A percentile compares a stretch with the other conserved stretches of the same genome.
These are phyloP conservation scores for Drosophila carrolli DNA, from an alignment of 1,140 invertebrate species.

Conservation along the genomic window DNA sequence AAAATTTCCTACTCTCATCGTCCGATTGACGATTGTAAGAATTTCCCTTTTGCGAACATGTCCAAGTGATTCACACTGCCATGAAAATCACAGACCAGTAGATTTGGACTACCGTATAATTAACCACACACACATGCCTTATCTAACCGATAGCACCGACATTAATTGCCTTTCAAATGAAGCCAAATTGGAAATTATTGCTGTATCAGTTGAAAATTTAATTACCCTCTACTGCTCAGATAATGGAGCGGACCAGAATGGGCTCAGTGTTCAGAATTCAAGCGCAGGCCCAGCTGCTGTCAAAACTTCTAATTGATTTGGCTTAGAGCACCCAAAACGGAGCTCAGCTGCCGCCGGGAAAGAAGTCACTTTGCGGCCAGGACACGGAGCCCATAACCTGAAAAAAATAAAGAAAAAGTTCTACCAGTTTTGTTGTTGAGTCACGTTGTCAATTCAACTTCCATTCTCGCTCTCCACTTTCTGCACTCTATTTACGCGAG, in stretches of 20 bases:
- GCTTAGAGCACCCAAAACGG: conserved; percentile 49
- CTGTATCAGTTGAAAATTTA: conserved; percentile 71
- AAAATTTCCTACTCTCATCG: conserved; percentile 13
- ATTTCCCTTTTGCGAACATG: conserved; percentile 3
- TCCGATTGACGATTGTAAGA: conserved; percentile 13
- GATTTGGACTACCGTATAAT: conserved; percentile 10
- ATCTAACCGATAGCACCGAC: conserved; percentile 64
- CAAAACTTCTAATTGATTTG: conserved; percentile 81
- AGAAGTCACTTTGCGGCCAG: conserved; percentile 43
- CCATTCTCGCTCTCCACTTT: conserved; percentile 27
- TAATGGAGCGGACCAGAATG: conserved; percentile 1
- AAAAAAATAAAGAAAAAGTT: conserved; percentile 33
- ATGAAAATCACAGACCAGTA: not conserved
- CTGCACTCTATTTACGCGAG: conserved; percentile 67
- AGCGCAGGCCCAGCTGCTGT: conserved; percentile 60
- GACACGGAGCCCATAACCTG: conserved; percentile 48
- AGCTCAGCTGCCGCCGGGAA: conserved; percentile 41
- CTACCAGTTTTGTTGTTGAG: conserved; percentile 53
- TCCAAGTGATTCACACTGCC: conserved; percentile 26
- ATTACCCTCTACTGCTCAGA: conserved; percentile 50
- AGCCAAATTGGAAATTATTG: conserved; percentile 70
- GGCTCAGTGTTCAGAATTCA: conserved; percentile 7
- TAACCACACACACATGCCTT: conserved; percentile 10
- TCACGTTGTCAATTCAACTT: conserved; percentile 80
- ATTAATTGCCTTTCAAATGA: conserved; percentile 74